A percentile compares a stretch with the other conserved stretches of the same genome.
Evolutionary conservation across 2,888 invertebrate genomes (phyloP).

Genomic region (Erebia palarica): DNA sequence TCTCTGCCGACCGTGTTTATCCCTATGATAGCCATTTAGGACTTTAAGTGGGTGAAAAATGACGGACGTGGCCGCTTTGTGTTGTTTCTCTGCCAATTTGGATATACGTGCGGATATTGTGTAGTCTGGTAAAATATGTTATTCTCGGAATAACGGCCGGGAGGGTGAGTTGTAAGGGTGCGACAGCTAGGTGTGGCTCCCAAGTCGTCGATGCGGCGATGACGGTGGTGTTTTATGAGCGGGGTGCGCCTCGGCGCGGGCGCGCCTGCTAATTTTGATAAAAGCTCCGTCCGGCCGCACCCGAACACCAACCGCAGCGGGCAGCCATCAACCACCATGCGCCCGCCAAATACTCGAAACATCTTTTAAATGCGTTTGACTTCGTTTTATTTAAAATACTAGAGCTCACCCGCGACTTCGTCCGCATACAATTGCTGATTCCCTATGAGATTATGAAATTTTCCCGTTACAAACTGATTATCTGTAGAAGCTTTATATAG

Average conservation of each 20-base stretch:
- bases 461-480: no score
- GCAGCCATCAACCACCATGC: slow-evolving; percentile 55
- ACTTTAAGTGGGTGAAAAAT: slow-evolving; percentile 44
- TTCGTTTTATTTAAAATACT: background rate
- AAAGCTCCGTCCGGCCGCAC: slow-evolving; percentile 79
- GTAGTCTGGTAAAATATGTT: slow-evolving; percentile 29
- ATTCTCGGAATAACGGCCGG: slow-evolving; percentile 32
- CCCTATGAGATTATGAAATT: no score
- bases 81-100: slow-evolving; percentile 38
- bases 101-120: slow-evolving; percentile 27
- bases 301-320: slow-evolving; percentile 51
- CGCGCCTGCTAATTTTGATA: slow-evolving; percentile 80
- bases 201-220: slow-evolving; percentile 66
- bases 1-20: slow-evolving; percentile 45
- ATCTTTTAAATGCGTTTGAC: background rate
- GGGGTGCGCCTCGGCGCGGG: slow-evolving; percentile 71
- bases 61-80: slow-evolving; percentile 39
- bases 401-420: no score
- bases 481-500: no score
- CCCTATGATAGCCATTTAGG: slow-evolving; percentile 47
- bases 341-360: slow-evolving; percentile 31
- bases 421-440: no score
- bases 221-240: slow-evolving; percentile 77
- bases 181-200: slow-evolving; percentile 72
- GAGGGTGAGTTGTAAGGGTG: slow-evolving; percentile 65